phyloP scores from a whole-genome alignment of 2,888 invertebrate genomes.

The Parthenolecanium corni region DNA sequence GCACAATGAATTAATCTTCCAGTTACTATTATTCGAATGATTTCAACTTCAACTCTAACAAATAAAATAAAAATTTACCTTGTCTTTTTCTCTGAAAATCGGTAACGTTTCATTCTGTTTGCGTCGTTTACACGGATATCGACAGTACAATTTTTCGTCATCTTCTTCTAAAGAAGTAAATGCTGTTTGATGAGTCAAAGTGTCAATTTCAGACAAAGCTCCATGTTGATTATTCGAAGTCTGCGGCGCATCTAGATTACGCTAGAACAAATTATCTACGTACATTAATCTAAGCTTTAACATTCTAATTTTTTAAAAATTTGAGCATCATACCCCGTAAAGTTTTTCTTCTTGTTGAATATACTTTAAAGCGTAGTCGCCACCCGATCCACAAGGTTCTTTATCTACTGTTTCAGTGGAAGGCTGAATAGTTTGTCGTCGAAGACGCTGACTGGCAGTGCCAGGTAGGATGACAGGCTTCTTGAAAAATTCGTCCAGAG shows the following conservation, averaged over 20 bases:
- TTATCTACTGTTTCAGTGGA: neutral
- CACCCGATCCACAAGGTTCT: neutral
- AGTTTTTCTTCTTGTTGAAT: neutral
- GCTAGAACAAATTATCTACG: neutral
- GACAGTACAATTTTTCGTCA: neutral
- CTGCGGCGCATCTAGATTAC: neutral
- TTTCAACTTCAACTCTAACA: no score
- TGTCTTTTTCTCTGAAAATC: neutral
- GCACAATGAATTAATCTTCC: no score
- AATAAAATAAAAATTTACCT: neutral
- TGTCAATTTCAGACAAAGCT: slow-evolving; percentile 4
- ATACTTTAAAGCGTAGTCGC: slow-evolving; percentile 2
- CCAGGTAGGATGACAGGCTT: neutral
- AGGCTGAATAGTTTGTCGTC: neutral
- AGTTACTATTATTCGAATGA: no score
- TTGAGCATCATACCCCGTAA: slow-evolving; percentile 1
- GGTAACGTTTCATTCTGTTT: neutral
- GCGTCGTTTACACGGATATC: neutral
- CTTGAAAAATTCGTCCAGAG: no score
- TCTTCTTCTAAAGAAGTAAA: neutral
- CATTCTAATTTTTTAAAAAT: neutral
- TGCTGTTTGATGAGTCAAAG: neutral
- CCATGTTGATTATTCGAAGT: neutral
- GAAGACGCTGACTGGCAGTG: neutral
- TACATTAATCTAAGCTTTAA: neutral